Percentiles rank a stretch among this genome's conserved stretches.
Evolutionary conservation across 1,140 invertebrate genomes (phyloP).

Genomic region (Heliothis subflexa): DNA sequence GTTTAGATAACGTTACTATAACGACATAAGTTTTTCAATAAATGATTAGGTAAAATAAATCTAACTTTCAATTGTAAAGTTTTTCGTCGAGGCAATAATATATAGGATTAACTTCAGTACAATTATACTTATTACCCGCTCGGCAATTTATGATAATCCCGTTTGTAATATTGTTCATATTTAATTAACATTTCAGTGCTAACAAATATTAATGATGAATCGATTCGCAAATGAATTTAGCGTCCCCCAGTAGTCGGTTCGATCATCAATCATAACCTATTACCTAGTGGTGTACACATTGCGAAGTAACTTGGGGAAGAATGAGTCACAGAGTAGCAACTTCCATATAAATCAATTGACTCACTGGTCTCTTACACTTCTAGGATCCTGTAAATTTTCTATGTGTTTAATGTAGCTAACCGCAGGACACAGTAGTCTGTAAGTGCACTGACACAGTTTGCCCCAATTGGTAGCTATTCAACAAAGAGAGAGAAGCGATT

Average conservation of each 20-base stretch:
- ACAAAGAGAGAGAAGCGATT: slow-evolving; percentile 54
- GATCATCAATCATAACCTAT: slow-evolving; percentile 67
- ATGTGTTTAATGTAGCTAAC: slow-evolving; percentile 15
- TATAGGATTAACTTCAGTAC: slow-evolving; percentile 47
- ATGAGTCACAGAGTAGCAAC: slow-evolving; percentile 27
- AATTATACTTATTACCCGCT: neutral
- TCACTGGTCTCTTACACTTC: neutral
- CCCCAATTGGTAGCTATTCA: slow-evolving; percentile 55
- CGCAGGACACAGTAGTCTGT: slow-evolving; percentile 46
- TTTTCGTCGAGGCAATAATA: slow-evolving; percentile 32
- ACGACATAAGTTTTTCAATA: slow-evolving; percentile 62
- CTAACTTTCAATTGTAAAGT: neutral
- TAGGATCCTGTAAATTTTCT: neutral
- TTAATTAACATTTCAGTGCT: slow-evolving; percentile 64
- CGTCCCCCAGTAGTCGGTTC: slow-evolving; percentile 55
- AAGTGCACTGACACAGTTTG: slow-evolving; percentile 53
- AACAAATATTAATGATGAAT: slow-evolving; percentile 71
- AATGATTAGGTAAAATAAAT: slow-evolving; percentile 51
- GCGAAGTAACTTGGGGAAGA: neutral
- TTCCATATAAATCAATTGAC: neutral
- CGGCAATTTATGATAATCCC: slow-evolving; percentile 45
- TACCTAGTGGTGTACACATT: slow-evolving; percentile 32
- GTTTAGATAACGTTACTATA: slow-evolving; percentile 57
- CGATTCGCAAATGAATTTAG: slow-evolving; percentile 70
- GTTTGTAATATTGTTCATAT: slow-evolving; percentile 53